phyloP scores from a whole-genome alignment of 1,140 invertebrate species.

The Atta colombica region DNA sequence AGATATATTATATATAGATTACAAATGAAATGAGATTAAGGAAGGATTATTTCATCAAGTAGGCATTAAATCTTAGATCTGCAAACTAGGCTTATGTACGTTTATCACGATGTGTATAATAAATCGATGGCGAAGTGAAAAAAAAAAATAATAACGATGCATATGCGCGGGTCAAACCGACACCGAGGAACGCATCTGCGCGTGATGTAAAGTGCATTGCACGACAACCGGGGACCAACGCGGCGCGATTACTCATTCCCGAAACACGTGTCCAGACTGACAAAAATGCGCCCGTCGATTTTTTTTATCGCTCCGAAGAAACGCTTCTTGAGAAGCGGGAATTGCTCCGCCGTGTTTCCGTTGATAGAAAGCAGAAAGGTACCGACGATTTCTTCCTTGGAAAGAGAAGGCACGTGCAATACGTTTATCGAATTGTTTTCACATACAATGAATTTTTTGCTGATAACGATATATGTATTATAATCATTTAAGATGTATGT shows the following conservation, averaged over 20 bases:
- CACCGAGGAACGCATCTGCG: slow-evolving; percentile 39
- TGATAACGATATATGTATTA: neutral
- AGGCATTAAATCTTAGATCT: neutral
- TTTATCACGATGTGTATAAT: neutral
- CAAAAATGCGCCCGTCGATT: slow-evolving; percentile 53
- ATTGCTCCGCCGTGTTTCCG: slow-evolving; percentile 49
- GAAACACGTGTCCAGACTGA: slow-evolving; percentile 62
- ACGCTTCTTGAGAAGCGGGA: slow-evolving; percentile 22
- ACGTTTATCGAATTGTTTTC: slow-evolving; percentile 8
- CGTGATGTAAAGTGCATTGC: neutral
- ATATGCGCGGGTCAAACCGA: neutral
- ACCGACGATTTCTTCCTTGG: neutral
- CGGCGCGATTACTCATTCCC: slow-evolving; percentile 52
- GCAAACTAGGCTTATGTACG: neutral
- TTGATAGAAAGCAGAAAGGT: slow-evolving; percentile 22
- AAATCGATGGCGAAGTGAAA: slow-evolving; percentile 40
- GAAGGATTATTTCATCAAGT: neutral
- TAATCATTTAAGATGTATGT: neutral
- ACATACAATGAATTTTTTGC: neutral
- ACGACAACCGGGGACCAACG: slow-evolving; percentile 54
- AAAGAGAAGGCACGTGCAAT: slow-evolving; percentile 26
- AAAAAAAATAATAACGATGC: neutral
- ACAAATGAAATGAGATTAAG: neutral
- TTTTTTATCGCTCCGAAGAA: slow-evolving; percentile 54
- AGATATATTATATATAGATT: neutral